Evolutionary conservation across 2,888 invertebrate genomes (phyloP).

Genomic region (Tortricodes alternella): DNA sequence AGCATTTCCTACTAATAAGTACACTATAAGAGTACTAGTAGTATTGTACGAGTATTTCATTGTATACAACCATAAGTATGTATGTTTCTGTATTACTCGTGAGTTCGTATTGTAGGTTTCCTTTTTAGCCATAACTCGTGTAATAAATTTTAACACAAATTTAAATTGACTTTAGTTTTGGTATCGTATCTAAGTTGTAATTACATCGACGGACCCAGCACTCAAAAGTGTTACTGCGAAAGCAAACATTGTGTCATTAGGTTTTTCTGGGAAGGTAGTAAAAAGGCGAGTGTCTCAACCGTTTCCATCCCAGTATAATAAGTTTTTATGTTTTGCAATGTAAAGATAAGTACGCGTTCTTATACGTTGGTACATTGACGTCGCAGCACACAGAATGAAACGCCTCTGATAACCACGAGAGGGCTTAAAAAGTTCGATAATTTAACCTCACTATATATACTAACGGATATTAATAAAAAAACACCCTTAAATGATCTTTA

Average conservation of each 20-base stretch:
- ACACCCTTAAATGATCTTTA: no score
- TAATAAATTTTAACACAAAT: not conserved
- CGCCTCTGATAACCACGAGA: not conserved
- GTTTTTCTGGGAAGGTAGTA: constrained; percentile 50
- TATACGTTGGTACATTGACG: constrained; percentile 40
- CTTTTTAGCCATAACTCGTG: no score
- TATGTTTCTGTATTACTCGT: no score
- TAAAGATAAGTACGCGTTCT: constrained; percentile 48
- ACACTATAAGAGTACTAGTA: no score
- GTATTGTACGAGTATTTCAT: no score
- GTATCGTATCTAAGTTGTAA: not conserved
- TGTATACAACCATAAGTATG: no score
- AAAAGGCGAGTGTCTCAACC: constrained; percentile 45
- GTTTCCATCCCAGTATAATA: constrained; percentile 46
- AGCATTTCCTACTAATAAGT: no score
- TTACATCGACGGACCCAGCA: constrained; percentile 9
- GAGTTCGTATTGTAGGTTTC: no score
- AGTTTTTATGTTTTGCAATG: constrained; percentile 60
- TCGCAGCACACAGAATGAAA: constrained; percentile 16
- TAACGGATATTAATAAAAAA: no score
- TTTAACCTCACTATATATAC: no score
- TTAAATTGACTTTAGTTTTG: no score
- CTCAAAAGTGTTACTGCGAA: constrained; percentile 29
- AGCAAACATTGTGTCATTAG: constrained; percentile 41
- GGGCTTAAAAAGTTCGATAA: not conserved